phyloP scores from a whole-genome alignment of 2,888 invertebrate species.

The Drosophila eohydei region DNA sequence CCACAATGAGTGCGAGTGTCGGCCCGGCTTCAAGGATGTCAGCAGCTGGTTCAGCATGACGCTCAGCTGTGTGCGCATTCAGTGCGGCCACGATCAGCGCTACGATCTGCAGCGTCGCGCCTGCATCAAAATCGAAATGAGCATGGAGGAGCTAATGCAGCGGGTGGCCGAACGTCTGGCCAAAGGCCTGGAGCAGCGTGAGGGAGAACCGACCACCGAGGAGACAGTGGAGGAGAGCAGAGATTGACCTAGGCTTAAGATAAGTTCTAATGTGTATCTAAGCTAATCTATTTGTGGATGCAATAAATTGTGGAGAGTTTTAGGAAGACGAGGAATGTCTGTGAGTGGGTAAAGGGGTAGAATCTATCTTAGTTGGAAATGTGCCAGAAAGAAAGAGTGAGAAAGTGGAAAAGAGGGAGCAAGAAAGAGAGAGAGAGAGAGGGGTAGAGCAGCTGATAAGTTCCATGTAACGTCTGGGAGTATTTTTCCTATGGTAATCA shows the following conservation, averaged over 20 bases:
- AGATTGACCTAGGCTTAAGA: background rate
- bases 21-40: conserved; percentile 83
- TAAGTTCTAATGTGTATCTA: background rate
- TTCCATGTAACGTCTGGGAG: too few relatives aligned
- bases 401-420: background rate
- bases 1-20: conserved; percentile 82
- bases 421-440: background rate
- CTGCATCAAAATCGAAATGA: conserved; percentile 79
- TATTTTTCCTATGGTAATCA: conserved; percentile 4
- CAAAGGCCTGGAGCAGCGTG: conserved; percentile 54
- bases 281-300: conserved; percentile 8
- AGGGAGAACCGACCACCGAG: conserved; percentile 11
- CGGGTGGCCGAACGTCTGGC: conserved; percentile 73
- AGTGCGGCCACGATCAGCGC: conserved; percentile 77
- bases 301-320: conserved; percentile 26
- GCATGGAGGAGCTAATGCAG: conserved; percentile 82
- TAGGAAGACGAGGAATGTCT: background rate
- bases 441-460: background rate
- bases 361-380: background rate
- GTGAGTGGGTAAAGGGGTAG: background rate
- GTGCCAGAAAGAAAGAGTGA: background rate
- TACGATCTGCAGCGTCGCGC: conserved; percentile 65
- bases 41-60: conserved; percentile 70
- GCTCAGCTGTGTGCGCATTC: conserved; percentile 75
- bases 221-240: conserved; percentile 19